These are phyloP conservation scores for Poecilia gillii DNA, from an alignment of 2,797 vertebrate species.

Conservation along the genomic window DNA sequence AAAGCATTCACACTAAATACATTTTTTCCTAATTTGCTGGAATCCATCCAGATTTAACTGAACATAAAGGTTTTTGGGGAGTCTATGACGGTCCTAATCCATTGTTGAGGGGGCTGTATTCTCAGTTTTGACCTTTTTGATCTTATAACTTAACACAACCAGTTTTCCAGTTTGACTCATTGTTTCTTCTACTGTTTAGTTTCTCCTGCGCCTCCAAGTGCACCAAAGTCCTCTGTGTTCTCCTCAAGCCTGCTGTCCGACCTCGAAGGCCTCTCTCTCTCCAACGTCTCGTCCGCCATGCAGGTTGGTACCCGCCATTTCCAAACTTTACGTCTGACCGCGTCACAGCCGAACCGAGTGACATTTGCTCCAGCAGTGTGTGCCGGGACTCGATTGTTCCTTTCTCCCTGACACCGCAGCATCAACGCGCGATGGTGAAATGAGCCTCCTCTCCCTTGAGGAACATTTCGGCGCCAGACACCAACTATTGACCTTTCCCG, in stretches of 20 bases:
- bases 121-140: background rate
- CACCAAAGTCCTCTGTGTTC: constrained; percentile 75
- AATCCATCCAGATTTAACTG: background rate
- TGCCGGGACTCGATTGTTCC: constrained; percentile 46
- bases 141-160: background rate
- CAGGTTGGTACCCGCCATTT: constrained; percentile 79
- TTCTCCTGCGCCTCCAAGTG: constrained; percentile 71
- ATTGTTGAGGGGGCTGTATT: background rate
- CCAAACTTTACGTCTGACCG: background rate
- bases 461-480: constrained; percentile 66
- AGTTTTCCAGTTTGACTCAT: background rate
- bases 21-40: background rate
- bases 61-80: background rate
- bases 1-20: background rate
- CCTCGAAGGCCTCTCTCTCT: constrained; percentile 91
- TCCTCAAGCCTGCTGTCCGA: constrained; percentile 88
- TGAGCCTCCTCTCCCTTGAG: constrained; percentile 69
- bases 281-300: constrained; percentile 80
- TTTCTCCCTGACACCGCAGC: constrained; percentile 44
- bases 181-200: constrained; percentile 74
- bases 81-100: background rate
- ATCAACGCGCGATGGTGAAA: constrained; percentile 53
- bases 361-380: constrained; percentile 52
- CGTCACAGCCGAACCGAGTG: constrained; percentile 14
- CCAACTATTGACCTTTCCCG: constrained; percentile 75